Evolutionary conservation across 2,888 invertebrate genomes (phyloP), one percentile per base, ranked within the genome.

Genomic region (Apamea anceps): DNA sequence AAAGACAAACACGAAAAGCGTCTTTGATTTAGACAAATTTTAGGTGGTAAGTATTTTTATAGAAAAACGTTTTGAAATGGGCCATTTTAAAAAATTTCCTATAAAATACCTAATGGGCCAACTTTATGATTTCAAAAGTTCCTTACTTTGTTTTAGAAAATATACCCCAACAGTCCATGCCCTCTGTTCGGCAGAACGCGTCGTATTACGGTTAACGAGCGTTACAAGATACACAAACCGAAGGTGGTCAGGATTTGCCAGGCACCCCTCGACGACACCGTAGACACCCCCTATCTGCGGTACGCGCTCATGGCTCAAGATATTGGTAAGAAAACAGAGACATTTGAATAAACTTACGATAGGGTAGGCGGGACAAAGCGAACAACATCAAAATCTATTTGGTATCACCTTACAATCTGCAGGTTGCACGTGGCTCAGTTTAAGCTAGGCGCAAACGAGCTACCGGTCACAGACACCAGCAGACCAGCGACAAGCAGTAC

Each of bases 131-230:
- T 57, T 32, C 28, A 54, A 42, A 28, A 76, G 18, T 7, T 60
- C 12, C 37, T 65, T 37, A 37, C 1, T 37, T 54, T 80, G 13
- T 70, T 72, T 13, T 91, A 95, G 95, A 93, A 94, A 91, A 90
- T 95, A n/a, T 89, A 87, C 72, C 93, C 94, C 0, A 95, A 95
- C 87, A 83, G 93, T 1, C 94, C 93, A 0, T 95, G 95, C 65
- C 94, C 95, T 0, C 84, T 95, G 21, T 90, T 93, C 62, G 92
- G 91, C 0, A 90, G 90, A 1, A 84, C 88, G 0, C 91, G 90
- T 0, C 88, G 87, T 3, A 86, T 95, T 18, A 90, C 89, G 0
- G 81, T 93, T 2, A 92, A 91, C 3, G 91, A 92, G 32, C 87
- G 90, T 0, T 81, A 85, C 5, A 84, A 75, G 4, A 71, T 85